Evolutionary conservation across 2,888 invertebrate species (phyloP), one percentile per base, ranked within the genome.

Genomic region (Erebia epiphron): DNA sequence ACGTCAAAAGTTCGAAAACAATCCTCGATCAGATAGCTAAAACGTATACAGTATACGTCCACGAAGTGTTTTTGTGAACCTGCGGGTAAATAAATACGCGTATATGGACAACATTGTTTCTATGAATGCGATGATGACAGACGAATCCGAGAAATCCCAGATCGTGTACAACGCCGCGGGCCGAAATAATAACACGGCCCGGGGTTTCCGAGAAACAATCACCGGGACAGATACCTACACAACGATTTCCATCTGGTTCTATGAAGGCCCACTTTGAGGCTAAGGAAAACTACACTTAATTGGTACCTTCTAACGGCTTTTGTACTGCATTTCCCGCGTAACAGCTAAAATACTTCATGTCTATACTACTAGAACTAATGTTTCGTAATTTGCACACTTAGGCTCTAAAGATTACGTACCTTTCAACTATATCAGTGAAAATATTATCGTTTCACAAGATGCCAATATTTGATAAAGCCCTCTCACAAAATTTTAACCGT

Each of bases 141-240:
- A 70, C 60, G 18, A 68, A 72, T 72, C 72, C 70, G 50, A 69
- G 70, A 70, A 72, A 67, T 8, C 61, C 57, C 18, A 67, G 72
- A 70, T 72, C 72, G 72, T 70, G 68, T 54, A 60, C 70, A 67
- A 18, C 49, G 72, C 74, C 69, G 68, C 72, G 74, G 68, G 74
- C 72, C 63, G 43, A 60, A 69, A 58, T 70, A 69, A 69, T 73
- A 70, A 67, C 72, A 69, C 68, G 68, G 61, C 49, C 49, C 63
- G 60, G 52, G 57, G 58, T 54, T 71, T 72, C 70, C 68, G 41
- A 69, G 70, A 74, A 72, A 68, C 70, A 63, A 72, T 72, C 73
- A 69, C 35, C 65, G 56, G 65, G 62, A 67, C 72, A 58, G 56
- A 66, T 68, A 69, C 62, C 58, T 50, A 5, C 14, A n/a, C 50